Base-by-base conservation (phyloP, 2,797 vertebrate genomes). In the Sardinella longiceps region DNA sequence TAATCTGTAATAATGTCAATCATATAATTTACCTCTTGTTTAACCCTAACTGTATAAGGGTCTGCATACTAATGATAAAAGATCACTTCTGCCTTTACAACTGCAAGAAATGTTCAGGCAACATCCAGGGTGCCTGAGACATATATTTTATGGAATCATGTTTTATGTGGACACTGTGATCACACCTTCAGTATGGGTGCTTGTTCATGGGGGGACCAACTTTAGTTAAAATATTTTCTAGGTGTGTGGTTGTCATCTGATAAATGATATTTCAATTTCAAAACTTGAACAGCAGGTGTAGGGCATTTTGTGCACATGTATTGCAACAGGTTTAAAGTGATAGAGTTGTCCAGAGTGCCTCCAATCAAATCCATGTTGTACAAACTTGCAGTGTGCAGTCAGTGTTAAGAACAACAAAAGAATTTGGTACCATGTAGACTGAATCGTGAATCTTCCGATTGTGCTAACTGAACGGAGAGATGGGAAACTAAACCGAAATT, bases 161-260 rank as follows among this genome's bases (percentile, higher is more conserved):
- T 70, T 70, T 70, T 70, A 30, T 70, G 30, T 70, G 63, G 28
- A 70, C 12, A 33, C 30, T 70, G 63, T 70, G 63, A 70, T 70
- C 12, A 70, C 15, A 70, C 33, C 30, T 33, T 37, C 60, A 66
- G 1, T 7, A 77, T 9, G 2, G 70, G 70, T 77, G 70, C 70
- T 77, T 77, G 70, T 77, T 43, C 18, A 39, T 39, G 70, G 30
- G 33, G 66, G 66, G 66, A 74, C 66, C 70, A 77, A 77, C 70
- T 23, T 23, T 77, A 20, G 37, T 23, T 14, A 33, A 30, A 0
- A 23, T 5, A 23, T 3, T 23, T 23, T 18, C 33, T 23, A 39
- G 70, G 70, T 77, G 18, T 77, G 70, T 77, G 70, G 18, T 77
- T 9, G 37, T 77, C 70, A 20, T 77, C 37, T 37, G 20, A 5